phyloP scores from a whole-genome alignment of 2,797 vertebrate species.

The Sciaenops ocellatus region DNA sequence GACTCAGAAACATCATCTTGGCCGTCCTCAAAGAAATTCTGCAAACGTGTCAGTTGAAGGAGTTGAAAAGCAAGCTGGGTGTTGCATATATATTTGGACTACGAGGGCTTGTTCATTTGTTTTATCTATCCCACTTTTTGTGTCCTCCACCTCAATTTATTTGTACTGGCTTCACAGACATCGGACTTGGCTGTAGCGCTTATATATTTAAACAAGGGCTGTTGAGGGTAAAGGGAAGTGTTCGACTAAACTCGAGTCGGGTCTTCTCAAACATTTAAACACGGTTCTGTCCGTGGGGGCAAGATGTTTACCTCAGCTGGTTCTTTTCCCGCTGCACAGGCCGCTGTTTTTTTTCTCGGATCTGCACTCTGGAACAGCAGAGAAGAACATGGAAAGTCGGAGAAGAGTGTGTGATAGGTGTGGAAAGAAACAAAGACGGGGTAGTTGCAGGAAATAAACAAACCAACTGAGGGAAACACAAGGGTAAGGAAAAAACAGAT shows the following conservation, averaged over 20 bases:
- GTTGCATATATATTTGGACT: constrained; percentile 79
- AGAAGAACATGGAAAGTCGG: constrained; percentile 46
- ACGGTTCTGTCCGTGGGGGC: constrained; percentile 47
- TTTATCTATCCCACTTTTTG: constrained; percentile 72
- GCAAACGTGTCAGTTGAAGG: constrained; percentile 60
- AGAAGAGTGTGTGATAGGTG: constrained; percentile 20
- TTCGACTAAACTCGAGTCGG: constrained; percentile 65
- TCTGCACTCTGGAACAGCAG: constrained; percentile 67
- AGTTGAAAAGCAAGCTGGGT: constrained; percentile 68
- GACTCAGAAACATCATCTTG: constrained; percentile 35
- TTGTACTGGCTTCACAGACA: constrained; percentile 69
- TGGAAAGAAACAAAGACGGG: constrained; percentile 33
- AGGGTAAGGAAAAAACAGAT: constrained; percentile 40
- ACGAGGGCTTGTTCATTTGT: constrained; percentile 76
- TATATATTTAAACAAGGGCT: constrained; percentile 75
- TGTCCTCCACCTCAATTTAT: constrained; percentile 73
- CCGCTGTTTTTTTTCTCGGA: constrained; percentile 74
- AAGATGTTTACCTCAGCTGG: constrained; percentile 85
- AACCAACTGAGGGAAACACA: constrained; percentile 25
- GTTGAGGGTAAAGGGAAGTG: constrained; percentile 62
- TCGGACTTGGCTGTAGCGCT: constrained; percentile 60
- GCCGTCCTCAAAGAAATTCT: constrained; percentile 51
- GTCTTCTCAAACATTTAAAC: constrained; percentile 71
- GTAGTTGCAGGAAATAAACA: constrained; percentile 51
- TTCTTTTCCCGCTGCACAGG: constrained; percentile 78